Evolutionary conservation across 2,888 invertebrate species (phyloP), one percentile per base, ranked within the genome.

Genomic region (Nezara viridula): DNA sequence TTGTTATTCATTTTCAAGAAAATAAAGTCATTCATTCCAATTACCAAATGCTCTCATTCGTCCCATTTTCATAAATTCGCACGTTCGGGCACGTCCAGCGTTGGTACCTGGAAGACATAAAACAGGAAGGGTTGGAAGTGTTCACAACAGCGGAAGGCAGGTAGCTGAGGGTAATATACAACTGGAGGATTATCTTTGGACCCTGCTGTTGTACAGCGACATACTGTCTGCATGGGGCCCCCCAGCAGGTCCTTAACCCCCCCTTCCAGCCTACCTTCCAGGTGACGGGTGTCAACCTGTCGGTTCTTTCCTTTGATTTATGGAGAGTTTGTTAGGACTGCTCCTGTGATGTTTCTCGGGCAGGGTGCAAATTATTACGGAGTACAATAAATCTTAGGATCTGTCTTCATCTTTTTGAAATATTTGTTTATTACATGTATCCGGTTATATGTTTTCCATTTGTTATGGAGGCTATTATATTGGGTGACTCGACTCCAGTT

Each of bases 281-380:
- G 32, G 66, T 73, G 60, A 27, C 2, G 27, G 12, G 7, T 60
- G 66, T 19, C 66, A 73, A 66, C 5, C 32, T 73, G 32, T 60
- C 60, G 27, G 14, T 60, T 27, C 6, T 14, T 14, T 7, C 9
- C 14, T 6, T 16, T 73, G 66, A 73, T 73, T 37, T 73, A 73
- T 73, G 60, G 14, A 19, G 2, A 73, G 66, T 73, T 37, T 73
- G 66, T 73, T 73, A 9, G 66, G 66, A 7, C 24, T 21, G 19
- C 66, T 73, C 32, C 21, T 19, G 66, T 37, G 37, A 37, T 73
- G 19, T 19, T 37, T 73, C 66, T 37, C 21, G 19, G 66, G 7
- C 37, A 37, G 37, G 66, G 66, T 73, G 66, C 32, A 27, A 73
- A 73, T 73, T 73, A 73, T 73, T 73, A 73, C 66, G 9, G 37